Percentiles rank a stretch among this genome's conserved stretches.
These are phyloP conservation scores for Archocentrus centrarchus DNA, from an alignment of 2,113 vertebrate genomes.

Conservation along the genomic window DNA sequence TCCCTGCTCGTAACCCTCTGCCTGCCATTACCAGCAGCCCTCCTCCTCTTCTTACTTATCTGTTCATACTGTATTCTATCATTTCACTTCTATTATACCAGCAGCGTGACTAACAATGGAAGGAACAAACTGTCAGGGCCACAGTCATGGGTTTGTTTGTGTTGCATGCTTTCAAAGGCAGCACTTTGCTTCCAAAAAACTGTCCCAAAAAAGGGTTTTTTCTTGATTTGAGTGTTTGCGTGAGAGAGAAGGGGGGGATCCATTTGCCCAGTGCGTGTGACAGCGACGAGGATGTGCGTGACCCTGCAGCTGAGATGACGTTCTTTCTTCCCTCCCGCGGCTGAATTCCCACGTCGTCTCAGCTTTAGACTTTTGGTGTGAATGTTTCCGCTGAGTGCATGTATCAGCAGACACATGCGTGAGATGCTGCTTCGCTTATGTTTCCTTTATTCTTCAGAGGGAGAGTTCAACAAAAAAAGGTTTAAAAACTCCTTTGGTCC, in stretches of 20 bases:
- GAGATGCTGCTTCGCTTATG: not conserved
- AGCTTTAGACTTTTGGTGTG: conserved; percentile 20
- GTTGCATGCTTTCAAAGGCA: conserved; percentile 29
- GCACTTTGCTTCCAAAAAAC: conserved; percentile 23
- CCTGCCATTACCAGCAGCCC: conserved; percentile 15
- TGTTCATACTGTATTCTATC: conserved; percentile 13
- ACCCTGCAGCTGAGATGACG: conserved; percentile 65
- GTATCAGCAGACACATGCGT: conserved; percentile 13
- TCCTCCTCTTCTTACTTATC: conserved; percentile 18
- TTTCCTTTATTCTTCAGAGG: conserved; percentile 26
- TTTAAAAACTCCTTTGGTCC: not conserved
- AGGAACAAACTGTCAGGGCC: conserved; percentile 43
- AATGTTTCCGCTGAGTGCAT: conserved; percentile 11
- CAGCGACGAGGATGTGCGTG: conserved; percentile 66
- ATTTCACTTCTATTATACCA: conserved; percentile 23
- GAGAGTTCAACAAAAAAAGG: not conserved
- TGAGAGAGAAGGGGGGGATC: not conserved
- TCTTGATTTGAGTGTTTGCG: not conserved
- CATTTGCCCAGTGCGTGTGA: conserved; percentile 55
- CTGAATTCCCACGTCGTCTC: conserved; percentile 51
- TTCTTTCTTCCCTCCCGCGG: conserved; percentile 37
- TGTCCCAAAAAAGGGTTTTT: not conserved
- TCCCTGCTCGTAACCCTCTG: conserved; percentile 40
- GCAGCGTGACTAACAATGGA: conserved; percentile 50
- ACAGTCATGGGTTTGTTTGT: conserved; percentile 28